phyloP scores from a whole-genome alignment of 2,113 vertebrate species.

The Leuciscus idus region DNA sequence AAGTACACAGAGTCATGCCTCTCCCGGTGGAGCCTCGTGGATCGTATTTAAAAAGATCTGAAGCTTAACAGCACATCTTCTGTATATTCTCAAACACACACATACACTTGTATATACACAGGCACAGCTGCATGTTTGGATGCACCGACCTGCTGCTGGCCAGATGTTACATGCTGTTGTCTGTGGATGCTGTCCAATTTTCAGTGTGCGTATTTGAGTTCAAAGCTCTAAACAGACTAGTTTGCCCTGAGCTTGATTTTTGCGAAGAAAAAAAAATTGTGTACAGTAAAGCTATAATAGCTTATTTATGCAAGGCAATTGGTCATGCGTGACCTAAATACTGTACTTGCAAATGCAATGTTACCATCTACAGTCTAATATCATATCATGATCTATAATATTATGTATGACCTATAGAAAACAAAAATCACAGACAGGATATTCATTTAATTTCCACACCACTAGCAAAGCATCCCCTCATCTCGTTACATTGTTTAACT shows the following conservation, averaged over 20 bases:
- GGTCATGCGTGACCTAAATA: background rate
- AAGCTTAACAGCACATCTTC: constrained; percentile 17
- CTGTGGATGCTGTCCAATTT: constrained; percentile 36
- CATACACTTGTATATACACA: constrained; percentile 5
- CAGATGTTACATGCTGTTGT: constrained; percentile 50
- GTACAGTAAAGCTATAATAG: background rate
- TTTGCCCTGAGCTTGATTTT: constrained; percentile 6
- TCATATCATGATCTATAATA: background rate
- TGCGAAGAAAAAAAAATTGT: background rate
- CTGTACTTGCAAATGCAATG: background rate
- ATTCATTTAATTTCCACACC: background rate
- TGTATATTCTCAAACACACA: constrained; percentile 24
- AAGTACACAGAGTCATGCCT: constrained; percentile 18
- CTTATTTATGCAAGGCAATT: background rate
- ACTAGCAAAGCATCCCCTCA: background rate
- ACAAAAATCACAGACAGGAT: background rate
- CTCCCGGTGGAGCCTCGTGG: constrained; percentile 11
- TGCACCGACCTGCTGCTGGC: constrained; percentile 39
- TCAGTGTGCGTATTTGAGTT: constrained; percentile 13
- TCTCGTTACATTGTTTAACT: too few species aligned
- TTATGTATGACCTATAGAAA: background rate
- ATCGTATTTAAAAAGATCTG: constrained; percentile 38
- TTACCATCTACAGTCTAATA: background rate
- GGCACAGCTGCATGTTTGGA: constrained; percentile 42
- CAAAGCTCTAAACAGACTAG: background rate